Base-by-base conservation (phyloP, 2,797 vertebrate genomes). In the Merluccius polli region DNA sequence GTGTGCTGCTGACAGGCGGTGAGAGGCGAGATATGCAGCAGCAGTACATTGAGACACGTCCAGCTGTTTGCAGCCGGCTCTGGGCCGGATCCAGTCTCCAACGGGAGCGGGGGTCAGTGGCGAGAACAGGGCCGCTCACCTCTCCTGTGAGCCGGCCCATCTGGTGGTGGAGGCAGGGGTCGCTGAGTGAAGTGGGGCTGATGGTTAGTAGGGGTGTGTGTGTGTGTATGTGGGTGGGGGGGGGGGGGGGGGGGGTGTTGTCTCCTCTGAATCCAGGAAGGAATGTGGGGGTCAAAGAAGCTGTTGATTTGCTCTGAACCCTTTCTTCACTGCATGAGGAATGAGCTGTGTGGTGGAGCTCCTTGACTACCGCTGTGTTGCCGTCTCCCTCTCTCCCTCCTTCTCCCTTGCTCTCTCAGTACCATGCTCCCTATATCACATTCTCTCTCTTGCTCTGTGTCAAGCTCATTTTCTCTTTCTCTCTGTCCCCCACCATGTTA, bases 11-110 rank as follows among this genome's bases (percentile, higher is more conserved):
- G 83, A 84, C 79, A 88, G 71, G 77, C 81, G 81, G 71, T 82
- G 81, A 84, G 73, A 85, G 82, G 75, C 79, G n/a, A 79, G 73
- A 79, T 81, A 79, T 80, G 77, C 73, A 79, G 71, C 38, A 18
- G 44, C 74, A 77, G 76, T 59, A 24, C 71, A 44, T 73, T 75
- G 59, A 69, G 68, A 80, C 69, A 38, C 70, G 74, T 81, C 75
- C 82, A 83, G 80, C 75, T 82, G 72, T 38, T 48, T 70, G 24
- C 52, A 31, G 15, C 44, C 59, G 48, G 36, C 31, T 72, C 76
- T 80, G 83, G 80, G 73, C 36, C 31, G 16, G 8, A 24, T 83
- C 81, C 75, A 73, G 63, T 18, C 59, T 70, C 78, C 75, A 52
- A 70, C 69, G 24, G 67, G 31, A n/a, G 67, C 12, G 68, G 68